Percentiles rank a stretch among this genome's conserved stretches.
Conservation (phyloP, 1,140 invertebrate genomes). For the Apocrypta bakeri region DNA sequence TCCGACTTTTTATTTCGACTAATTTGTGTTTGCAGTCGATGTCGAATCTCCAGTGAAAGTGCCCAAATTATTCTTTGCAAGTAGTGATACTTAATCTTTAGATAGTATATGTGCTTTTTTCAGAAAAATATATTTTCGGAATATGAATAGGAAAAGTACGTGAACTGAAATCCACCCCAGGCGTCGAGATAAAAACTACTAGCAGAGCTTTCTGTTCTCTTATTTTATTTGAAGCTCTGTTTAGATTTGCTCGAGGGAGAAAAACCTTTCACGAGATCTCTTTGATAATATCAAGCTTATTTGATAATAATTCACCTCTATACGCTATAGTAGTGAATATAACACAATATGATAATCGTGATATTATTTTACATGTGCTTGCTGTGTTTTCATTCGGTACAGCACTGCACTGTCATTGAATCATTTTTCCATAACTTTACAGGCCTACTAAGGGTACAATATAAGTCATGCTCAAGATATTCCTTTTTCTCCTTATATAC, state of each 20-base stretch:
- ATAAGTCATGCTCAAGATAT: not conserved
- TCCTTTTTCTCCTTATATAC: not conserved
- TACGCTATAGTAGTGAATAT: not conserved
- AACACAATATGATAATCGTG: not conserved
- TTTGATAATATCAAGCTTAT: slow-evolving; percentile 8
- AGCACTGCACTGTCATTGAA: no score
- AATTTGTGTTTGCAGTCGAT: not conserved
- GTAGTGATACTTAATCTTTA: no score
- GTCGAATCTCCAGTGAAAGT: no score
- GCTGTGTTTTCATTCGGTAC: no score
- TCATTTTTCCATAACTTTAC: not conserved
- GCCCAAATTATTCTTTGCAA: no score
- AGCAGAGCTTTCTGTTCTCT: not conserved
- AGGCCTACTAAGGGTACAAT: no score
- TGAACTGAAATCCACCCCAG: slow-evolving; percentile 18
- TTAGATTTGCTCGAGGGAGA: not conserved
- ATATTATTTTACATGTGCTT: not conserved
- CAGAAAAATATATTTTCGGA: not conserved
- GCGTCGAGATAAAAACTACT: slow-evolving; percentile 43
- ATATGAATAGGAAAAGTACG: slow-evolving; percentile 1
- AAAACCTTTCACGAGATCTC: not conserved
- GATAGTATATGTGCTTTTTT: not conserved
- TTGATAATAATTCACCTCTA: slow-evolving; percentile 11
- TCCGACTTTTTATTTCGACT: not conserved
- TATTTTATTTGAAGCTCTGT: slow-evolving; percentile 17